Evolutionary conservation across 1,140 invertebrate genomes (phyloP), one percentile per base, ranked within the genome.

Genomic region (Drosophila azteca): DNA sequence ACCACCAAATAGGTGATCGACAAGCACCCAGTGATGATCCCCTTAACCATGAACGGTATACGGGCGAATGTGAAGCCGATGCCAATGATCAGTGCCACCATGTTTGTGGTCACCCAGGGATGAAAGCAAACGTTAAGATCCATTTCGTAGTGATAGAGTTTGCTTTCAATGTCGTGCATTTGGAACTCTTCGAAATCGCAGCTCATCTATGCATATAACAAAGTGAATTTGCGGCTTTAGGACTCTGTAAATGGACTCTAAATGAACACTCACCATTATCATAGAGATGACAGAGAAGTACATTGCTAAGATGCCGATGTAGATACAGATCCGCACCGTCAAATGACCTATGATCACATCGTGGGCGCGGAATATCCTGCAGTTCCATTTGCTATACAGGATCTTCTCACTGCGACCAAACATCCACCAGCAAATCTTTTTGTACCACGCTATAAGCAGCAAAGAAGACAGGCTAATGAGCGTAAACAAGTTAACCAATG

Each of bases 11-110:
- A 97, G 65, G 94, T 92, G 0, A 92, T 70, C 0, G 96, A 93
- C 66, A 95, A 94, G 0, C 93, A 69, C 2, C 93, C 66, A 48
- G 95, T 95, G 15, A 96, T 92, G 0, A 95, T 59, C 44, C 97
- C 93, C 92, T 98, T 98, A 15, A 98, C 91, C 53, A 95, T 92
- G 77, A 96, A 96, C 77, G 97, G 95, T 11, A 98, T 95, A 55
- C 96, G 94, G 22, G 97, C 94, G 91, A 98, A 98, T 6, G 97
- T 92, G 69, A 96, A 97, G 55, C 94, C 95, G 59, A 95, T 94
- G 2, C 97, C 93, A 61, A 98, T 93, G 0, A 95, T 95, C 57
- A 98, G 89, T 11, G 95, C 94, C 85, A 95, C 95, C 61, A 95
- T 95, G 91, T 96, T 94, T 0, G 96, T 96, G 69, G 97, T 93